phyloP scores from a whole-genome alignment of 2,113 vertebrate genomes.

The Mormyrus iriodes region DNA sequence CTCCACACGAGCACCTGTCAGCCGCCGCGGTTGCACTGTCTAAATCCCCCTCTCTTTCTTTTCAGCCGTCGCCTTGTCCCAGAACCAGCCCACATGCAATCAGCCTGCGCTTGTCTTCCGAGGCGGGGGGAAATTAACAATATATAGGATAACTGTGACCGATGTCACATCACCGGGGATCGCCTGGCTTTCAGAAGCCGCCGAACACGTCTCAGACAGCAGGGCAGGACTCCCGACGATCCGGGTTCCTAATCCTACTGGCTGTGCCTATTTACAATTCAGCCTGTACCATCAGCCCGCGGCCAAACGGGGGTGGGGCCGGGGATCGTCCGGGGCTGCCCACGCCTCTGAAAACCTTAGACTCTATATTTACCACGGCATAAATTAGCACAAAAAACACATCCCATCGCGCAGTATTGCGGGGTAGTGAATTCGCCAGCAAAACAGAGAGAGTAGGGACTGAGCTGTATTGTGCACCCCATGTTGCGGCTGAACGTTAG shows the following conservation, averaged over 20 bases:
- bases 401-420: neutral
- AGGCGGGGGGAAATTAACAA: neutral
- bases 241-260: neutral
- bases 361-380: neutral
- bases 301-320: neutral
- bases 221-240: neutral
- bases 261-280: constrained; percentile 5
- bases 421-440: neutral
- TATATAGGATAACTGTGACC: neutral
- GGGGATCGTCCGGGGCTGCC: neutral
- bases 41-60: neutral
- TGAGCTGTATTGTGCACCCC: neutral
- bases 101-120: neutral
- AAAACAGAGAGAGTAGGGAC: neutral
- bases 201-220: neutral
- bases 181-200: neutral
- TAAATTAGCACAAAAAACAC: neutral
- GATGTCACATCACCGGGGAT: neutral
- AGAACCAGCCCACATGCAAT: constrained; percentile 4
- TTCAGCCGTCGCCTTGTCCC: neutral
- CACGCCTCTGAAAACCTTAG: neutral
- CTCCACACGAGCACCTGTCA: constrained; percentile 62
- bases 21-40: constrained; percentile 15
- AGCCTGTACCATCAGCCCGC: neutral
- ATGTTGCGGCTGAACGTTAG: neutral